Base-by-base conservation (phyloP, 2,797 vertebrate species). In the Enteromius paludinosus region DNA sequence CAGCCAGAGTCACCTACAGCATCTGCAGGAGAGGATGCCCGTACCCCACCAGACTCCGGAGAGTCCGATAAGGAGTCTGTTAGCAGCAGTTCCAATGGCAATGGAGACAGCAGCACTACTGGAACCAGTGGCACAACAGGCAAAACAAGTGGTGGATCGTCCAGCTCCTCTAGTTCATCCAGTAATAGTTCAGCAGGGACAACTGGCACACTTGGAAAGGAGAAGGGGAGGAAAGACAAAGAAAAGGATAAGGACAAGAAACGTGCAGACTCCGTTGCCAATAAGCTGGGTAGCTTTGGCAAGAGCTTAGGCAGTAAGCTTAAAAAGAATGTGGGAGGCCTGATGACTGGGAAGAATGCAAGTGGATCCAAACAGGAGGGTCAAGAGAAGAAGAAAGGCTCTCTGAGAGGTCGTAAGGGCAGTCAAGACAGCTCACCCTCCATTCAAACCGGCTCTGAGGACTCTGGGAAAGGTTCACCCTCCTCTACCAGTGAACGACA, bases 21-120 rank as follows among this genome's bases (percentile, higher is more conserved):
- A 5, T 99, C 96, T 0, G 96, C 97, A 0, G 98, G 97, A 0
- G 98, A 99, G 0, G 98, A 99, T 0, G 91, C 95, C 2, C 96
- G 97, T 0, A 97, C 96, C 0, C 96, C 97, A 0, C 96, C 95
- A 0, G 97, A 99, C 87, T 99, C 97, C 0, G 97, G 97, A 0
- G 98, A 99, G 47, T 99, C 98, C 0, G 98, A 99, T 91, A 98
- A 98, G 90, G 98, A 99, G 91, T 99, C 98, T 0, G 96, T 98
- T 18, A 97, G 98, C 94, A 99, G 98, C 95, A 97, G 96, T 88
- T 98, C 97, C 0, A 93, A 97, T 0, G 96, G 98, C 88, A 96
- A 96, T 0, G 94, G 96, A 0, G 95, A 96, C 38, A 56, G 92
- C 2, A 83, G 89, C 47, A 73, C 91, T 0, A 87, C 81, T 0